These are phyloP conservation scores for Columba janthina DNA, from an alignment of 2,113 vertebrate species.

Conservation along the genomic window DNA sequence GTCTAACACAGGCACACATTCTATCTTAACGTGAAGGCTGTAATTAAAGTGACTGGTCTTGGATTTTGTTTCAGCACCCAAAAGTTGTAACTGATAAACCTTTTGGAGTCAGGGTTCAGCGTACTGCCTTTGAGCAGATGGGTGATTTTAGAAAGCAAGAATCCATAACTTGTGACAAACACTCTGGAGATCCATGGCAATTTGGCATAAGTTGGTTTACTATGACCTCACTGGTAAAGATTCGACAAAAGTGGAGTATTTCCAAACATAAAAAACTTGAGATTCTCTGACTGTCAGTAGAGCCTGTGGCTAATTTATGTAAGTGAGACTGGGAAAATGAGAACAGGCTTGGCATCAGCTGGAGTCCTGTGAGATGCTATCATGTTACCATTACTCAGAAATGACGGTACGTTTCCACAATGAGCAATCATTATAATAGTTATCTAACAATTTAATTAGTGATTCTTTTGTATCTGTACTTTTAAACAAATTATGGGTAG, in stretches of 20 bases:
- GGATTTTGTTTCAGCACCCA: not conserved
- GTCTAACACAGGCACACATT: not conserved
- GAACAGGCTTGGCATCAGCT: conserved; percentile 41
- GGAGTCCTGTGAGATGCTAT: not conserved
- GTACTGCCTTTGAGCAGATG: conserved; percentile 21
- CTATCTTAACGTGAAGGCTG: not conserved
- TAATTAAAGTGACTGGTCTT: not conserved
- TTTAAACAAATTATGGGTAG: not conserved
- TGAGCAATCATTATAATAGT: conserved; percentile 9
- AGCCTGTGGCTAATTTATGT: conserved; percentile 38
- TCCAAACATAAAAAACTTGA: conserved; percentile 2
- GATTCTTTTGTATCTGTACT: not conserved
- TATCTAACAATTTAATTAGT: not conserved
- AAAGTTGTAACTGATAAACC: not conserved
- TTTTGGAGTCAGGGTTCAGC: not conserved
- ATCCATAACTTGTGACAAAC: not conserved
- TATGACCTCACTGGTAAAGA: not conserved
- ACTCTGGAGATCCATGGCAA: not conserved
- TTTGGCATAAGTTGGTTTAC: not conserved
- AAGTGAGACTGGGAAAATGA: conserved; percentile 11
- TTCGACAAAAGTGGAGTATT: conserved; percentile 19
- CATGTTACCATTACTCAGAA: conserved; percentile 43
- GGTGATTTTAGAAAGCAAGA: conserved; percentile 27
- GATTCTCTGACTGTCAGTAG: not conserved
- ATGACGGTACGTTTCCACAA: conserved; percentile 36